Base-by-base conservation (phyloP, 2,888 invertebrate species). In the Onthophagus sagittarius region DNA sequence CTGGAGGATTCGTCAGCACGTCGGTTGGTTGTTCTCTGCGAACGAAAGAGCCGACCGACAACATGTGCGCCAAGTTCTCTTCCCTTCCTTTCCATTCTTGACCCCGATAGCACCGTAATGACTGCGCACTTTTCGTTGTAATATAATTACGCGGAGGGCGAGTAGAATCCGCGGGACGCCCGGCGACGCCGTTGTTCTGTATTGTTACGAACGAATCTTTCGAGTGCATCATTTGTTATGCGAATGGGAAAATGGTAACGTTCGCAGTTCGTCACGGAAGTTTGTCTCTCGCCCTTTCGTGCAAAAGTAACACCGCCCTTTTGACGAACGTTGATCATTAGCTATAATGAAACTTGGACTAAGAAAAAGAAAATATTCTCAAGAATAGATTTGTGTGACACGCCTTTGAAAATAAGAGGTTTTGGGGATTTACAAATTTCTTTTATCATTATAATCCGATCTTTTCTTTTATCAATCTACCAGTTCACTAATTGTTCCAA, bases 141-240 rank as follows among this genome's bases (percentile, higher is more conserved):
- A 15, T 72, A 71, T 71, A 74, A 74, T 74, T 72, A 64, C 69
- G 33, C 70, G 70, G 63, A 39, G 63, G 65, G 33, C 15, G 31
- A 62, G 71, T 63, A 23, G 67, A 71, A 74, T 65, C 72, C 71
- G 39, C 71, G 67, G 67, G 71, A 71, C 67, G 62, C 33, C 31
- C 14, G 53, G 9, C 13, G 14, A 15, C 32, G 23, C 67, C 31
- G 32, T 23, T 67, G 67, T 63, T 14, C 15, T 63, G 63, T 63
- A 31, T 53, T 53, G 39, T 53, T 53, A 7, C 39, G 39, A 53
- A 53, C 39, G 39, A 11, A 53, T 53, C 39, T 11, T 53, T 53
- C 39, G 39, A 23, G 67, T 23, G 67, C 67, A 67, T 67, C 67
- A 32, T 67, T 67, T 67, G 67, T 67, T 67, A 67, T 67, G 23